phyloP scores from a whole-genome alignment of 2,113 vertebrate genomes.

The Nerophis ophidion region DNA sequence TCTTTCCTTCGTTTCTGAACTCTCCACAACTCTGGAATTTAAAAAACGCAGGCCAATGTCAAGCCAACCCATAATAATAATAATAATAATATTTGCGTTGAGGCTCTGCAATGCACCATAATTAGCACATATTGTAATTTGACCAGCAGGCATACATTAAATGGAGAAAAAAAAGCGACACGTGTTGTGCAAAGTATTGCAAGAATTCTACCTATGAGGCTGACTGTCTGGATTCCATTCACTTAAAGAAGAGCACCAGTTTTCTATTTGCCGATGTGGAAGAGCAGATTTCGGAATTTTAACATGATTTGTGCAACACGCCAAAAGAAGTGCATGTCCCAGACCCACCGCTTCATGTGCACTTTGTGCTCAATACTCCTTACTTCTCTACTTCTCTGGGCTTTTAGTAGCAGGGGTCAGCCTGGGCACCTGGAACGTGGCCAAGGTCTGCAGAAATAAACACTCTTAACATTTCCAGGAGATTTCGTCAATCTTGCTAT shows the following conservation, averaged over 20 bases:
- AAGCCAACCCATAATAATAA: neutral
- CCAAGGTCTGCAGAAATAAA: slow-evolving; percentile 58
- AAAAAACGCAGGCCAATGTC: slow-evolving; percentile 2
- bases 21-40: slow-evolving; percentile 30
- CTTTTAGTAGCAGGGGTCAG: slow-evolving; percentile 45
- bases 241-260: slow-evolving; percentile 29
- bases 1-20: slow-evolving; percentile 6
- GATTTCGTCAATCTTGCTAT: slow-evolving; percentile 45
- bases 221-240: slow-evolving; percentile 19
- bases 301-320: slow-evolving; percentile 3
- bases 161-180: neutral
- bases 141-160: neutral
- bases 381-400: slow-evolving; percentile 16
- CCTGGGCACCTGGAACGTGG: slow-evolving; percentile 34
- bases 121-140: too few species aligned
- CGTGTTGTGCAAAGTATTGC: neutral
- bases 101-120: neutral
- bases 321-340: slow-evolving; percentile 11
- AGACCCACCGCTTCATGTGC: neutral
- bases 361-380: slow-evolving; percentile 25
- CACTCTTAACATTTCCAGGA: slow-evolving; percentile 36
- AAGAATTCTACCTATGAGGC: slow-evolving; percentile 5
- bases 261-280: slow-evolving; percentile 13
- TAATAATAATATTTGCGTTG: too few species aligned
- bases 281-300: slow-evolving; percentile 34